Percentiles rank a stretch among this genome's conserved stretches.
These are phyloP conservation scores for Heliconius cydno DNA, from an alignment of 2,888 invertebrate species.

Conservation along the genomic window DNA sequence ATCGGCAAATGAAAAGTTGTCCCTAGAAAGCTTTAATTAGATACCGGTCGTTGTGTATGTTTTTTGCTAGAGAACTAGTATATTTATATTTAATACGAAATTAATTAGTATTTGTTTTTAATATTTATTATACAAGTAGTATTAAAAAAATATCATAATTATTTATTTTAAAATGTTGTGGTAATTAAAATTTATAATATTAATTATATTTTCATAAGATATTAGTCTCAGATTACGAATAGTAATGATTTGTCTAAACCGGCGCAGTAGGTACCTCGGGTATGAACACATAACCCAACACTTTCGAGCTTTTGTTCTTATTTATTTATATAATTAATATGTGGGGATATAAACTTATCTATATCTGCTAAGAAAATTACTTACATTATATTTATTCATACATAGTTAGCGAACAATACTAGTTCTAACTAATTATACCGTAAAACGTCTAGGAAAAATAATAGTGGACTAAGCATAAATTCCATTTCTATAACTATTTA, in stretches of 20 bases:
- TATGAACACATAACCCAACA: too few relatives aligned
- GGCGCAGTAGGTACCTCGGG: too few relatives aligned
- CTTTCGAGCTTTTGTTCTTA: too few relatives aligned
- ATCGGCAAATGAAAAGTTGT: constrained; percentile 15
- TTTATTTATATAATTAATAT: too few relatives aligned
- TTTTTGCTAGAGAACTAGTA: not conserved
- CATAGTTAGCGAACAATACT: not conserved
- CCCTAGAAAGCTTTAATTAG: constrained; percentile 11
- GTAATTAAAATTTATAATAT: not conserved
- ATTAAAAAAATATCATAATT: not conserved
- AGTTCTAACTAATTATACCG: constrained; percentile 11
- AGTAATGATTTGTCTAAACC: too few relatives aligned
- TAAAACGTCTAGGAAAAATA: constrained; percentile 14
- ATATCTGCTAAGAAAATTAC: not conserved
- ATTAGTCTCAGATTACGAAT: too few relatives aligned
- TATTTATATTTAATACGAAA: not conserved
- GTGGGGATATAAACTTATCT: not conserved
- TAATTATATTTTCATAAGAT: too few relatives aligned
- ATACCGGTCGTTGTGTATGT: not conserved
- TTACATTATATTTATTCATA: not conserved
- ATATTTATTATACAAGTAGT: not conserved
- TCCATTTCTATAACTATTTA: constrained; percentile 24
- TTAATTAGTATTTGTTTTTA: not conserved
- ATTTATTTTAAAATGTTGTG: not conserved
- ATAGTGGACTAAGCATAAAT: constrained; percentile 32